These are phyloP conservation scores for Lutjanus argentimaculatus DNA, from an alignment of 2,797 vertebrate genomes.

Conservation along the genomic window DNA sequence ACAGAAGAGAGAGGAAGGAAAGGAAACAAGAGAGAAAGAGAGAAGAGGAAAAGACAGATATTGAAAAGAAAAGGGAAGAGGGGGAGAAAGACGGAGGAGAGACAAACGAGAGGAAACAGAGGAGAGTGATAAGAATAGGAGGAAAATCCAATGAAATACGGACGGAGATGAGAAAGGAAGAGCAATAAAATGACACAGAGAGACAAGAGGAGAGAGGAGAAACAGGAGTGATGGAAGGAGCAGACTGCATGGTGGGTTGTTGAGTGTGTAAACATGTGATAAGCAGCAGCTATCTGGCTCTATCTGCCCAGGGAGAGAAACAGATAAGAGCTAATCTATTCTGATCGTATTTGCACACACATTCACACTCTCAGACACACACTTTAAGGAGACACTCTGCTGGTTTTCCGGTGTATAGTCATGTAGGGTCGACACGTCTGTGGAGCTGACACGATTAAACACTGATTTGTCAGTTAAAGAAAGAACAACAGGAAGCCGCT, in stretches of 20 bases:
- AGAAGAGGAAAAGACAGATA: too few relatives aligned
- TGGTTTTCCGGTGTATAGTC: background rate
- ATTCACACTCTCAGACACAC: slow-evolving; percentile 1
- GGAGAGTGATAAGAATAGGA: background rate
- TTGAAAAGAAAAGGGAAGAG: background rate
- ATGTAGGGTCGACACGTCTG: background rate
- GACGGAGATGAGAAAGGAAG: background rate
- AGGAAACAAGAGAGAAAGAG: background rate
- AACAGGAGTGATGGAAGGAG: background rate
- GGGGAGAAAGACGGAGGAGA: too few relatives aligned
- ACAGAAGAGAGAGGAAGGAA: too few relatives aligned
- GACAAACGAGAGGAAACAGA: background rate
- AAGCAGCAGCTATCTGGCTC: slow-evolving; percentile 58
- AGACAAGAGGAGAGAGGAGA: background rate
- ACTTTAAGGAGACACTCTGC: slow-evolving; percentile 11
- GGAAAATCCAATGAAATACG: background rate
- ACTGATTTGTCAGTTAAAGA: background rate
- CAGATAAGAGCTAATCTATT: slow-evolving; percentile 62
- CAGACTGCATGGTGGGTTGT: slow-evolving; percentile 22
- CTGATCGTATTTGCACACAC: slow-evolving; percentile 50
- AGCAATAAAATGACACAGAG: background rate
- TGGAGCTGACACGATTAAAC: background rate
- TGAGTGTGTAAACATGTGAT: slow-evolving; percentile 59
- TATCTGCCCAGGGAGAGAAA: slow-evolving; percentile 52
- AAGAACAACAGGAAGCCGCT: background rate